Conservation (phyloP, 2,797 vertebrate species). For the Chaenodraco wilsoni region DNA sequence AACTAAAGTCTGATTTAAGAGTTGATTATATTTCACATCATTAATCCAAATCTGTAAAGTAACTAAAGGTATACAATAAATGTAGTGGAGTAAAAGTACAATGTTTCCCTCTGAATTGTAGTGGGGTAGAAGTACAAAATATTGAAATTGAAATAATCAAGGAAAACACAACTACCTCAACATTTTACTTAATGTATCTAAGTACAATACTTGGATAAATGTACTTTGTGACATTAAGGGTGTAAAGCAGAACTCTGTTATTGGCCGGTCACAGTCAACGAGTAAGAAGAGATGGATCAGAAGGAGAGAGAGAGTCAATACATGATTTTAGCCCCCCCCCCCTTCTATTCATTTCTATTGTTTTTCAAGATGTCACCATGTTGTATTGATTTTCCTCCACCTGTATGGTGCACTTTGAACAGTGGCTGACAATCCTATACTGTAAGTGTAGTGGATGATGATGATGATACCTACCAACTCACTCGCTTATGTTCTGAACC, state of each 20-base stretch:
- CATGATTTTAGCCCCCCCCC: background rate
- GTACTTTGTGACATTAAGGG: too few relatives aligned
- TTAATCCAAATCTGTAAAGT: too few relatives aligned
- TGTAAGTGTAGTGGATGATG: slow-evolving; percentile 13
- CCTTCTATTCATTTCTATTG: background rate
- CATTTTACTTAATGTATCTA: too few relatives aligned
- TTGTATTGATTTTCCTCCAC: slow-evolving; percentile 1
- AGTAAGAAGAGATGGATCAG: background rate
- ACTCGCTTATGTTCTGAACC: background rate
- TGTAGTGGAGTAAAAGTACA: too few relatives aligned
- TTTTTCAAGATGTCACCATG: background rate
- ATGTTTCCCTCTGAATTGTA: too few relatives aligned
- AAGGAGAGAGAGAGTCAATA: background rate
- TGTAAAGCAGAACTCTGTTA: background rate
- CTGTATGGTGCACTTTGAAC: slow-evolving; percentile 9
- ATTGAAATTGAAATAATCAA: too few relatives aligned
- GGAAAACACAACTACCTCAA: too few relatives aligned
- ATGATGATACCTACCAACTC: slow-evolving; percentile 11
- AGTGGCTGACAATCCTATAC: slow-evolving; percentile 1
- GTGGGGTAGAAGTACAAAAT: too few relatives aligned
- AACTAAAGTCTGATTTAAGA: too few relatives aligned
- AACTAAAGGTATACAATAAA: too few relatives aligned
- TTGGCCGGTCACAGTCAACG: background rate
- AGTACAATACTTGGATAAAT: too few relatives aligned
- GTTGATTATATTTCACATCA: too few relatives aligned